Evolutionary conservation across 92 coral and sea anemone genomes (phyloP), one percentile per base, ranked within the genome.

Genomic region (Heliopora coerulea): DNA sequence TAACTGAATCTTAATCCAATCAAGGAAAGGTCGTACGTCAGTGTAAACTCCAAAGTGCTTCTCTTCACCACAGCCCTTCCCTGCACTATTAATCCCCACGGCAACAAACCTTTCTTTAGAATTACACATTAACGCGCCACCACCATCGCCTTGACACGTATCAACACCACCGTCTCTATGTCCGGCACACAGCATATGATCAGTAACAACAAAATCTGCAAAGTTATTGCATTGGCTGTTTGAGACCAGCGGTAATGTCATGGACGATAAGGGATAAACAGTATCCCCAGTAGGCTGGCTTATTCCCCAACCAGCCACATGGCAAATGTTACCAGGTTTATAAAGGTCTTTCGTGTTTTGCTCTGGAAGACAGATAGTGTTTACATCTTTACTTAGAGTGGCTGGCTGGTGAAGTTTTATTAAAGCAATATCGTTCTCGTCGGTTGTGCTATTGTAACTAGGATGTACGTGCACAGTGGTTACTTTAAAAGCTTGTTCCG

Each of bases 11-110:
- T 84, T 80, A n/a, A 92, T 92, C 97, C 96, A 92, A 49, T 85
- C 86, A 50, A 74, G 79, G 61, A 65, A 81, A 4, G 69, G 73
- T 54, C 86, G 76, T 28, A 83, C 81, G 3, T 81, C 83, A 12
- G 89, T 84, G 80, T 81, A 93, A 29, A 93, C 95, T 40, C 98
- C 90, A 30, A 86, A 86, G 61, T 92, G 86, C 44, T 89, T 88
- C 48, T 87, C 81, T 57, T 79, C 49, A 23, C 89, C 95, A 58
- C 98, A 93, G 13, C 96, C 95, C 59, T 83, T 82, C 15, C 95
- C 96, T 88, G 88, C 91, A 81, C 96, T 93, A 57, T 84, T 90
- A 23, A 93, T 59, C 31, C 91, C 98, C 17, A 50, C n/a, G 18
- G 88, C 88, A 41, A 90, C 80, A 68, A 83, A 82, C 86, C 79